Conservation (phyloP, 2,797 vertebrate genomes). For the Tachyglossus aculeatus region DNA sequence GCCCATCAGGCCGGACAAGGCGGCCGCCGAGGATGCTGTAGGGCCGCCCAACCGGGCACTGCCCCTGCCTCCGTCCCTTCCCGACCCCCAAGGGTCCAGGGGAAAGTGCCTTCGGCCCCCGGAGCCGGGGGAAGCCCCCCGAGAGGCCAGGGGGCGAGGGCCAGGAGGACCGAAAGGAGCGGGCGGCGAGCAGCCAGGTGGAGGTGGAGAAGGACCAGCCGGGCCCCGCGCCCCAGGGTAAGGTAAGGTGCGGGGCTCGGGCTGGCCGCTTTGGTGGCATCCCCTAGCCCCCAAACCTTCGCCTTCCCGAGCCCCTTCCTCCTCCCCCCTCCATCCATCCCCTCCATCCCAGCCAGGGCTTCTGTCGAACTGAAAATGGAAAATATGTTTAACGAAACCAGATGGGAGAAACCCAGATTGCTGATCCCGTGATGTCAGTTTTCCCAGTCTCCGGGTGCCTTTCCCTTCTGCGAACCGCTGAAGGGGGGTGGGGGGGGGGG, state of each 20-base stretch:
- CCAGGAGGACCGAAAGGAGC: no score
- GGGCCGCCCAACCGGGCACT: constrained; percentile 5
- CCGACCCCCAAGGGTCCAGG: not conserved
- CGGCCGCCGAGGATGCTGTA: constrained; percentile 51
- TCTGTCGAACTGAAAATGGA: constrained; percentile 33
- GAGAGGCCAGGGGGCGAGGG: not conserved
- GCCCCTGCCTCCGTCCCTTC: not conserved
- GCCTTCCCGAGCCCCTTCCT: not conserved
- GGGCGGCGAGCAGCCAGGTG: not conserved
- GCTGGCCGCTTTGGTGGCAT: constrained; percentile 31
- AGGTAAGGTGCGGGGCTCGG: no score
- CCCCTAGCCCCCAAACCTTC: constrained; percentile 14
- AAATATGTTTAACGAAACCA: constrained; percentile 58
- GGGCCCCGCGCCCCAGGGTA: no score
- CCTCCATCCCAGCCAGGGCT: not conserved
- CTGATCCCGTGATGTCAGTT: not conserved
- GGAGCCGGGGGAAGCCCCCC: not conserved
- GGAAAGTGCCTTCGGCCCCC: not conserved
- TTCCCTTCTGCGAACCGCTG: not conserved
- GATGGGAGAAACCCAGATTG: constrained; percentile 26
- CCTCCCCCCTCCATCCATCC: not conserved
- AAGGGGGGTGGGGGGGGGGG: not conserved
- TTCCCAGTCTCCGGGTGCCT: not conserved
- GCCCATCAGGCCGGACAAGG: not conserved
- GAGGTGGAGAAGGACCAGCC: no score